These are phyloP conservation scores for Gymnogyps californianus DNA, from an alignment of 2,113 vertebrate species.

Conservation along the genomic window DNA sequence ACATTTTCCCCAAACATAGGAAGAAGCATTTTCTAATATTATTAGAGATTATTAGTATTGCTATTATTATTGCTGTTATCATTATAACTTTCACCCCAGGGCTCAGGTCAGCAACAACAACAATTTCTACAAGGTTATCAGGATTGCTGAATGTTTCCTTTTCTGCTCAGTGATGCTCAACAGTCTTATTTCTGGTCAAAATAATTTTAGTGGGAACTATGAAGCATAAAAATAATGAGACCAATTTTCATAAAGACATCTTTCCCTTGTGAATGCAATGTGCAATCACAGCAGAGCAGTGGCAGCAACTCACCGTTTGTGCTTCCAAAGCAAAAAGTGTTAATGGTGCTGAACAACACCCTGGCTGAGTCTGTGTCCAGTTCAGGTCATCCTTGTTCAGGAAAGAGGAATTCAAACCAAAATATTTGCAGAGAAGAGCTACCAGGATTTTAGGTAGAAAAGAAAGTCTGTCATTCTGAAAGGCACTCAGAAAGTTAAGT, in stretches of 20 bases:
- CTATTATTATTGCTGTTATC: not conserved
- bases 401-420: not conserved
- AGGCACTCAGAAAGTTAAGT: not conserved
- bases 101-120: not conserved
- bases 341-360: not conserved
- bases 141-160: not conserved
- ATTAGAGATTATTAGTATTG: not conserved
- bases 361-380: not conserved
- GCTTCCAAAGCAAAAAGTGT: not conserved
- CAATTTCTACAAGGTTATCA: not conserved
- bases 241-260: not conserved
- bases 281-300: not conserved
- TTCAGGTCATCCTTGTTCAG: not conserved
- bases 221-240: not conserved
- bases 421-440: not conserved
- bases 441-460: not conserved
- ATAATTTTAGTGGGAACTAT: not conserved
- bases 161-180: not conserved
- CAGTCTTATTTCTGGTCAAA: not conserved
- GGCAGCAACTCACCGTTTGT: not conserved
- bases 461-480: not conserved
- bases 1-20: not conserved
- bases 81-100: not conserved
- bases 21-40: not conserved
- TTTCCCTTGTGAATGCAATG: not conserved